Evolutionary conservation across 2,888 invertebrate species (phyloP).

Genomic region (Arrhopalites spinosus): DNA sequence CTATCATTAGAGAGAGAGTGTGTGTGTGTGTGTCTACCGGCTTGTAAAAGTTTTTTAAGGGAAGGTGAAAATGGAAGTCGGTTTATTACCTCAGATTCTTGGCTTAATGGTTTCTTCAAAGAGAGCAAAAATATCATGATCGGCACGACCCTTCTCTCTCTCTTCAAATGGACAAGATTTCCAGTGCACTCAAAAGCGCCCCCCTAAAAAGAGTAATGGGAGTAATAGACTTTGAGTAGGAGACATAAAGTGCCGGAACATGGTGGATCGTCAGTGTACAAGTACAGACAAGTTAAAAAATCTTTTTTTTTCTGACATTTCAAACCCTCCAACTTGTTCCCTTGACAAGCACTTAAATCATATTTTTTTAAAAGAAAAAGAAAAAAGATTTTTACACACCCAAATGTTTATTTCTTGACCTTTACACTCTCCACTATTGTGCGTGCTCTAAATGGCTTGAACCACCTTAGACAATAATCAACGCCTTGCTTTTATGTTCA

Average conservation of each 20-base stretch:
- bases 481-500: constrained; percentile 10
- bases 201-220: not conserved
- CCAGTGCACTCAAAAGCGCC: no score
- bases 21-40: constrained; percentile 10
- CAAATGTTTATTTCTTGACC: constrained; percentile 35
- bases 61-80: constrained; percentile 27
- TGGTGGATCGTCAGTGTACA: not conserved
- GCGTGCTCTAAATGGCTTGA: constrained; percentile 35
- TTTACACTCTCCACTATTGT: constrained; percentile 20
- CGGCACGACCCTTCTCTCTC: not conserved
- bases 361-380: no score
- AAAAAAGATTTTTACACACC: constrained; percentile 19
- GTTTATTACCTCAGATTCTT: constrained; percentile 18
- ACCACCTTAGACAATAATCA: constrained; percentile 29
- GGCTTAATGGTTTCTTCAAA: constrained; percentile 30
- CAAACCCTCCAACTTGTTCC: constrained; percentile 11
- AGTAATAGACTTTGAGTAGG: not conserved
- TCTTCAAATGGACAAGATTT: no score
- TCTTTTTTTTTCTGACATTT: constrained; percentile 30
- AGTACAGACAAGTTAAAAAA: constrained; percentile 19
- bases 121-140: constrained; percentile 32
- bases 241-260: constrained; percentile 17
- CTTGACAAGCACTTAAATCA: constrained; percentile 36
- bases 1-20: not conserved
- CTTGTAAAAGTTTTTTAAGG: constrained; percentile 1